phyloP scores from a whole-genome alignment of 1,140 invertebrate species.

The Belonocnema kinseyi region DNA sequence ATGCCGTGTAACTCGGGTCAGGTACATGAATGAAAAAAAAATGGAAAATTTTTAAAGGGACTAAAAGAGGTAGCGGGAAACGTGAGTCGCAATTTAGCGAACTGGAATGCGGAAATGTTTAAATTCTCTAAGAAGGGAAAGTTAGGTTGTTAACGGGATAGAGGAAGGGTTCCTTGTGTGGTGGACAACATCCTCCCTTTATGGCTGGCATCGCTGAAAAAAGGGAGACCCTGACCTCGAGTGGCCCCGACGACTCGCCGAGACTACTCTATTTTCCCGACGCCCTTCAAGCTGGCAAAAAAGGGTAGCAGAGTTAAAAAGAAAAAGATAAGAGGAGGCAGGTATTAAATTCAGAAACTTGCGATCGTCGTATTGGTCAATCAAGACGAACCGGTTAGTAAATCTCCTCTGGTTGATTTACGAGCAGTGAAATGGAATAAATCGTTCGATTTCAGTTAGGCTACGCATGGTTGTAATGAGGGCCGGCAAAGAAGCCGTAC shows the following conservation, averaged over 20 bases:
- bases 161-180: background rate
- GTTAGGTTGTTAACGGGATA: background rate
- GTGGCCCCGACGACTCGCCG: background rate
- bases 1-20: background rate
- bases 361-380: background rate
- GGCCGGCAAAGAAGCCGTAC: background rate
- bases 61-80: too few relatives aligned
- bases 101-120: background rate
- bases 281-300: background rate
- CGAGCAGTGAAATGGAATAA: conserved; percentile 5
- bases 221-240: background rate
- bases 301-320: background rate
- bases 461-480: conserved; percentile 4
- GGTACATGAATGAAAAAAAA: background rate
- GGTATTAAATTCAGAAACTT: too few relatives aligned
- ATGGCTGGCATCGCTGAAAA: background rate
- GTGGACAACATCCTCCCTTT: too few relatives aligned
- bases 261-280: conserved; percentile 1
- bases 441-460: conserved; percentile 19
- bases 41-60: background rate
- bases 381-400: conserved; percentile 23
- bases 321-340: too few relatives aligned
- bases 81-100: background rate
- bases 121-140: background rate
- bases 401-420: background rate